Base-by-base conservation (phyloP, 2,888 invertebrate genomes). In the Nasonia oneida region DNA sequence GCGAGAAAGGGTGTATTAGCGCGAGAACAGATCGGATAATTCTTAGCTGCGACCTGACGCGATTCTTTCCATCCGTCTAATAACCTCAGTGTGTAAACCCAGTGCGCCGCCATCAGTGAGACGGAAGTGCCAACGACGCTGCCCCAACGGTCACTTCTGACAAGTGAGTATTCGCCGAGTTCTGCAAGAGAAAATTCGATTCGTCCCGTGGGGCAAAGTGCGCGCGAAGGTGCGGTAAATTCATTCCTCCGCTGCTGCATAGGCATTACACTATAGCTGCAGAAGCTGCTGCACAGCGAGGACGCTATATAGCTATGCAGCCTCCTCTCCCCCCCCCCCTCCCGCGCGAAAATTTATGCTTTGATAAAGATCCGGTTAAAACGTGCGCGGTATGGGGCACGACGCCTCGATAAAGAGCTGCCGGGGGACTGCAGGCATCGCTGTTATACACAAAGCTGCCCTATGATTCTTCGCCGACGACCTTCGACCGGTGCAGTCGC, bases 311-410 rank as follows among this genome's bases (percentile, higher is more conserved):
- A n/a, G 23, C 71, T 73, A 53, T 53, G 37, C 37, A 23, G 29
- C 64, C 64, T n/a, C 3, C 37, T 14, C 33, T 18, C 15, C 29
- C 33, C 47, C 33, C 33, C 33, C 29, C 33, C 47, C 39, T 75
- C 23, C 47, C 50, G 33, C 39, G 78, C 50, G 79, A 82, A 86
- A 87, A 87, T 87, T 86, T 86, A 87, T 87, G 87, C 84, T 77
- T 86, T 83, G 84, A 86, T 87, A 87, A 86, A 77, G 87, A 87
- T 87, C 87, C 87, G 86, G 86, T 86, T 87, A 78, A 86, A 82
- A 74, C 76, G 74, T 71, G 83, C 73, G 81, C n/a, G 61, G 67
- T 71, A 37, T 15, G 42, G 61, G 10, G 64, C 76, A 33, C 82
- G 61, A 61, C 57, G 23, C 33, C 37, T 15, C 81, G 74, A 64